Base-by-base conservation (phyloP, 2,797 vertebrate species). In the Adelosebastes latens region DNA sequence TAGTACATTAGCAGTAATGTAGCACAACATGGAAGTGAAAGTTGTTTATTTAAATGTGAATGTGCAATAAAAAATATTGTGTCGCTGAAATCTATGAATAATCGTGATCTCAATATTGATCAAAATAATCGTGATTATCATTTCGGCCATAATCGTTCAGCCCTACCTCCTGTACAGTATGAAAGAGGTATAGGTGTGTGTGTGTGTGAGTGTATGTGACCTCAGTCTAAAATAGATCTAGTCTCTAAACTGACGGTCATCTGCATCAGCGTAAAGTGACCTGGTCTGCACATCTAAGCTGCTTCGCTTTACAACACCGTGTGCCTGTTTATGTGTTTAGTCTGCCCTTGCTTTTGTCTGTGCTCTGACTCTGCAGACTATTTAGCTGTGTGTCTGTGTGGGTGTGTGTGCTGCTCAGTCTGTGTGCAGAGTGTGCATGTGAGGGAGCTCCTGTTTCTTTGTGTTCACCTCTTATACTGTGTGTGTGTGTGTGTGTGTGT, bases 191-290 rank as follows among this genome's bases (percentile, higher is more conserved):
- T 24, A 29, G 14, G 27, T 18, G 55, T 58, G 24, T 27, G 55
- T 58, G 60, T 16, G 13, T 29, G 68, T 5, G 29, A 24, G 68
- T 61, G 65, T 61, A 62, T 61, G 73, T 70, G 82, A 81, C 65
- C 80, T 64, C 20, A 10, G 79, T 85, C 79, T 83, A 78, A 92
- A 93, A 91, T 87, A 88, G 86, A 88, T 67, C 49, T 20, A 20
- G 69, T 70, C 72, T 31, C 6, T 32, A 61, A 79, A 84, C 80
- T 88, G 80, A 77, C 29, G 71, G 79, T 80, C 29, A 64, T 88
- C 77, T 85, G 76, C 82, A 88, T 92, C 88, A 88, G 89, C 82
- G 84, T 89, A 90, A 91, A 91, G 64, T 82, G 87, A 92, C 85
- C 87, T 58, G 73, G 22, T 71, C 85, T 79, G 73, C 81, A 73